Base-by-base conservation (phyloP, 2,113 vertebrate genomes). In the Xenopus borealis region DNA sequence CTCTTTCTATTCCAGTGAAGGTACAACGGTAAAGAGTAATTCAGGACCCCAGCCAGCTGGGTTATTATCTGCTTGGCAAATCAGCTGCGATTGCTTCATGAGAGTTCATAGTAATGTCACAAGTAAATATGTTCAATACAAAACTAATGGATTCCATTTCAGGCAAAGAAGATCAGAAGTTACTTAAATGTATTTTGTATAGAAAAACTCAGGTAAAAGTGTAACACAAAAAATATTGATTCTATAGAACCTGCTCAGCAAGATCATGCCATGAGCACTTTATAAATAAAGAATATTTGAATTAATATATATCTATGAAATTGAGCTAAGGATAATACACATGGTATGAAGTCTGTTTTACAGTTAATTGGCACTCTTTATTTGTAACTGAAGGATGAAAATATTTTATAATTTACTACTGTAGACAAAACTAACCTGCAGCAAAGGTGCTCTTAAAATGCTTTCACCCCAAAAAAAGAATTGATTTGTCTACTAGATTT, bases 21-120 rank as follows among this genome's bases (percentile, higher is more conserved):
- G 33, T 72, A 53, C 27, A 30, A 46, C 17, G 72, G 33, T 69
- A 75, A 61, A 66, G 44, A 68, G 61, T 72, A 70, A 62, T 78
- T 78, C 47, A 73, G 63, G 74, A 72, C 59, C 67, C 68, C 62
- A 18, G 67, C 61, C 70, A 72, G 71, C 30, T 53, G 77, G 81
- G 75, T 77, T 79, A 79, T 81, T 78, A 78, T 81, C 82, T 88
- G 83, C 84, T 86, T 86, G 84, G 80, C 80, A 74, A 83, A 80
- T 88, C 84, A 80, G 80, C 75, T 82, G 83, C 78, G 81, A 77
- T 66, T 62, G 79, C 80, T 78, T 80, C 80, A 82, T 80, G 78
- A 85, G 81, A 79, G 84, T 85, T 83, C 81, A 74, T 70, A 30
- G 65, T 67, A 72, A 75, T 61, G 62, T 75, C 27, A 44, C 14